phyloP scores from a whole-genome alignment of 2,113 vertebrate species.

The Sphaerodactylus townsendi region DNA sequence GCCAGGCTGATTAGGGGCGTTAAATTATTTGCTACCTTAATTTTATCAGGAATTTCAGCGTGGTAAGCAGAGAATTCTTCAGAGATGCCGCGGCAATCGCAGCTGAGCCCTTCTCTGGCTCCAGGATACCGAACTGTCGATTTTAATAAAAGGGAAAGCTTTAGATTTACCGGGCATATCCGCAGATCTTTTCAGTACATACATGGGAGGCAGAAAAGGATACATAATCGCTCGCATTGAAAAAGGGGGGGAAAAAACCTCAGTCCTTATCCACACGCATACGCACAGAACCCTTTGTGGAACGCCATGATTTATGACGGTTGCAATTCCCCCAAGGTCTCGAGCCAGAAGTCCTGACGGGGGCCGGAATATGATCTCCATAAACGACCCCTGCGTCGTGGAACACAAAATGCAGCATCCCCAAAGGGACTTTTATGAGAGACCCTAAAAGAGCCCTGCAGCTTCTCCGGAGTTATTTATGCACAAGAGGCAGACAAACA shows the following conservation, averaged over 20 bases:
- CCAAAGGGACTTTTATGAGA: neutral
- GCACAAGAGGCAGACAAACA: neutral
- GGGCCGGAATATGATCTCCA: neutral
- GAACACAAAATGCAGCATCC: neutral
- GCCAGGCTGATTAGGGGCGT: neutral
- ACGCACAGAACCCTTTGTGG: neutral
- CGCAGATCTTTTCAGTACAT: neutral
- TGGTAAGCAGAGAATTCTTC: neutral
- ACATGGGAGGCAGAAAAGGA: neutral
- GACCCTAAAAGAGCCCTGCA: neutral
- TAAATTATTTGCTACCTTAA: neutral
- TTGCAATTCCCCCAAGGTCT: neutral
- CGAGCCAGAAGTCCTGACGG: neutral
- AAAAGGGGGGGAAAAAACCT: too few relatives aligned
- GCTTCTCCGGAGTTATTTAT: neutral
- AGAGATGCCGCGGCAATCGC: neutral
- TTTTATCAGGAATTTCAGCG: slow-evolving; percentile 9
- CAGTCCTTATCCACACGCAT: too few relatives aligned
- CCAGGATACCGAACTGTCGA: neutral
- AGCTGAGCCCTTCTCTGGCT: neutral
- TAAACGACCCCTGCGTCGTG: neutral
- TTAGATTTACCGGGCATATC: neutral
- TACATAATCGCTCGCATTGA: neutral
- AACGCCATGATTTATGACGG: neutral
- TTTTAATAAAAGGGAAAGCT: neutral